A percentile compares a stretch with the other conserved stretches of the same genome.
phyloP scores from a whole-genome alignment of 2,113 vertebrate species.

The Panthera uncia region DNA sequence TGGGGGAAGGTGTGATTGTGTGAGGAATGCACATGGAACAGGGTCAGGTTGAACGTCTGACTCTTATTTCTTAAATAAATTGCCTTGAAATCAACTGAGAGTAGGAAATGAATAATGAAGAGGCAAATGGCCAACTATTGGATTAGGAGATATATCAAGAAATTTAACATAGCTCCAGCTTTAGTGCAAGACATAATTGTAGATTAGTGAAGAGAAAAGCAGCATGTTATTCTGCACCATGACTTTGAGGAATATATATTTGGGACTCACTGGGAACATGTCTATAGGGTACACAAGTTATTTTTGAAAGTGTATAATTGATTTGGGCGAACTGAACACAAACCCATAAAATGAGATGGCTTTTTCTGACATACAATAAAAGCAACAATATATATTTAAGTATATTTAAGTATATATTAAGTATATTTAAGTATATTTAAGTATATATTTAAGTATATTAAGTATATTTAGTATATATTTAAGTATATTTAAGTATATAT shows the following conservation, averaged over 20 bases:
- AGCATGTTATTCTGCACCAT: background rate
- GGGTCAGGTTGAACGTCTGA: background rate
- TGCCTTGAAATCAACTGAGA: constrained; percentile 22
- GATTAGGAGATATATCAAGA: constrained; percentile 16
- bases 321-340: background rate
- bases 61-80: constrained; percentile 4
- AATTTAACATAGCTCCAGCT: constrained; percentile 39
- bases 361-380: background rate
- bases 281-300: background rate
- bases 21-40: background rate
- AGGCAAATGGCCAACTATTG: constrained; percentile 6
- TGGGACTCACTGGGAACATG: background rate
- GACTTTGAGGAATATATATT: background rate
- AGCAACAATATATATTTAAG: background rate
- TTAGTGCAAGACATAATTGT: constrained; percentile 50
- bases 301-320: background rate
- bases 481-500: too few relatives aligned
- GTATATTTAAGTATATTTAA: too few relatives aligned
- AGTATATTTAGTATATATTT: too few relatives aligned
- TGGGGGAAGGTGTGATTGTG: fast-evolving
- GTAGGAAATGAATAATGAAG: constrained; percentile 26
- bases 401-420: too few relatives aligned
- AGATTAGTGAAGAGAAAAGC: constrained; percentile 40
- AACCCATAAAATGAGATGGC: background rate
- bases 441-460: too few relatives aligned